Base-by-base conservation (phyloP, 2,113 vertebrate species). In the Amphiprion percula region DNA sequence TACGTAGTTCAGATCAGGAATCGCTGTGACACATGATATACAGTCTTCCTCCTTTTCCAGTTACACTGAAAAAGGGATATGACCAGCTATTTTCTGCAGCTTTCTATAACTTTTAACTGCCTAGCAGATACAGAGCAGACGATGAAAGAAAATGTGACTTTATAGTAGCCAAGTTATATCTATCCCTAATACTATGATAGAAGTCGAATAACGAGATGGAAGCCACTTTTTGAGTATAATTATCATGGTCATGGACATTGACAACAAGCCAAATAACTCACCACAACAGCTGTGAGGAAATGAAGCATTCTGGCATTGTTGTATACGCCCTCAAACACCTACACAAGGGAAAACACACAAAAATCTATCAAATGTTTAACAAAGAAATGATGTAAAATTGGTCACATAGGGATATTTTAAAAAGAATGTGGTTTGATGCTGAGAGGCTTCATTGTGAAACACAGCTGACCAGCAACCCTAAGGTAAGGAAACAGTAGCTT, bases 261-360 rank as follows among this genome's bases (percentile, higher is more conserved):
- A 64, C 30, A 72, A 80, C 4, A 24, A 73, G 3, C 1, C 6
- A 39, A 41, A 66, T 65, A 19, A 95, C 96, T 95, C 84, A 97
- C 96, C 96, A 97, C 96, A 52, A 97, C 96, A 84, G 96, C 96
- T 74, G 96, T 97, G 65, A 97, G 95, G 87, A 97, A 97, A 90
- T 97, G 96, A 79, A 97, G 92, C 96, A 97, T 97, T 88, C 96
- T 95, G 64, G 96, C 96, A 86, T 97, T 97, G 87, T 96, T 97
- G 91, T 97, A 97, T 10, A 97, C 96, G 47, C 96, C 96, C 84
- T 97, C 96, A 70, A 97, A 97, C 37, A 95, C 95, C 96, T 97
- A 77, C 52, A 71, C 24, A 82, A 1, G 23, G 30, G 5, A 28
- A 68, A 73, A 33, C 10, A 77, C 2, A 77, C 3, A 75, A 59